Evolutionary conservation across 2,797 vertebrate genomes (phyloP).

Genomic region (Enteromius mattozi): DNA sequence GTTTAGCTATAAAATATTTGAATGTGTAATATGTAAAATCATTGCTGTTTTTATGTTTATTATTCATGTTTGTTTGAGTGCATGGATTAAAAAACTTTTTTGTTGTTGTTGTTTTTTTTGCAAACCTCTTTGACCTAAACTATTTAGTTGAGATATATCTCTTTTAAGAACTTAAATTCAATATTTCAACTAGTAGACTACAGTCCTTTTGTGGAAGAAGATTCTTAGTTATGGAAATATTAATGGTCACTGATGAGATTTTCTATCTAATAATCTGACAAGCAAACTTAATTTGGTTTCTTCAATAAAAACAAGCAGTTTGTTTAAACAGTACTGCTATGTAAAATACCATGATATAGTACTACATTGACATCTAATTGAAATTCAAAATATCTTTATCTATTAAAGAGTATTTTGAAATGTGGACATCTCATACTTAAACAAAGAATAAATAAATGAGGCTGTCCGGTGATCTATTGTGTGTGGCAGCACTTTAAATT

Average conservation of each 20-base stretch:
- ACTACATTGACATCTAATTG: not conserved
- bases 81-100: too few relatives aligned
- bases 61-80: too few relatives aligned
- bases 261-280: not conserved
- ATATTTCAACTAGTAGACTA: too few relatives aligned
- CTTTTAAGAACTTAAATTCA: too few relatives aligned
- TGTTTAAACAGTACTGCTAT: not conserved
- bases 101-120: too few relatives aligned
- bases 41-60: too few relatives aligned
- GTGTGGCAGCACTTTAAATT: not conserved
- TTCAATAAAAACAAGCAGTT: not conserved
- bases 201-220: not conserved
- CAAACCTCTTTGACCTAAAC: not conserved
- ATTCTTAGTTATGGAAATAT: not conserved
- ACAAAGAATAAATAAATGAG: not conserved
- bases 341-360: not conserved
- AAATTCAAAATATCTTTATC: not conserved
- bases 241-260: not conserved
- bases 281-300: not conserved
- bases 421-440: not conserved
- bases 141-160: too few relatives aligned
- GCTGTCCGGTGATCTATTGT: slow-evolving; percentile 12
- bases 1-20: not conserved
- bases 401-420: not conserved
- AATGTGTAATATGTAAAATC: too few relatives aligned